These are phyloP conservation scores for Tortricodes alternella DNA, from an alignment of 2,888 invertebrate species.

Conservation along the genomic window DNA sequence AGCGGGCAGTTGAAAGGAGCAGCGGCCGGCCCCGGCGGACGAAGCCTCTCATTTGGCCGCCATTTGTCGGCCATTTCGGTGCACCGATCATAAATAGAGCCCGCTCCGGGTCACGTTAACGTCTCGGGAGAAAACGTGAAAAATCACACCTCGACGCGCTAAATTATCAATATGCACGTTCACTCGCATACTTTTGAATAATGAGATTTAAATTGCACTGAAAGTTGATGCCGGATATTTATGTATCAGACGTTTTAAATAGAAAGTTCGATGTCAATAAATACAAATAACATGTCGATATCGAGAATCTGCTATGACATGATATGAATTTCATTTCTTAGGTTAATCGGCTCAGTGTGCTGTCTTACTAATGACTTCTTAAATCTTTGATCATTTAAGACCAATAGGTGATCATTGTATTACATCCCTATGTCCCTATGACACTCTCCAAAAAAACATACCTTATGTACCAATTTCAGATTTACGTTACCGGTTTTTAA, in stretches of 20 bases:
- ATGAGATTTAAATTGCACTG: conserved; percentile 31
- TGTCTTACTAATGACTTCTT: too few species aligned
- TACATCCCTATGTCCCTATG: too few species aligned
- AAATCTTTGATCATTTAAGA: too few species aligned
- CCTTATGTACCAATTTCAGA: too few species aligned
- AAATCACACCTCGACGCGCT: conserved; percentile 78
- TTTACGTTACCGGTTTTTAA: too few species aligned
- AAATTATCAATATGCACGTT: conserved; percentile 58
- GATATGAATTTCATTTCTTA: too few species aligned
- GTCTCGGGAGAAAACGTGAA: conserved; percentile 78
- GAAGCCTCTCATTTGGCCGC: conserved; percentile 82
- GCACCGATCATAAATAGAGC: conserved; percentile 81
- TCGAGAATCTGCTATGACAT: too few species aligned
- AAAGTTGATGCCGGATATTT: conserved; percentile 17
- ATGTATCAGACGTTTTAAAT: conserved; percentile 16
- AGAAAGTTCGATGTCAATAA: conserved; percentile 2
- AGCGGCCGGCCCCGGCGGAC: conserved; percentile 70
- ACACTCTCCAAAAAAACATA: too few species aligned
- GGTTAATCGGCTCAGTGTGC: too few species aligned
- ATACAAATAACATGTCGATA: too few species aligned
- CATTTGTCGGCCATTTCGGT: conserved; percentile 83
- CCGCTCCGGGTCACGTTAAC: conserved; percentile 79
- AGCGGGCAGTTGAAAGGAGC: conserved; percentile 61
- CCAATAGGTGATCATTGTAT: too few species aligned
- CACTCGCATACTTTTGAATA: conserved; percentile 29